Percentiles rank a stretch among this genome's conserved stretches.
These are phyloP conservation scores for Trichechus manatus DNA, from an alignment of 2,113 vertebrate genomes.

Conservation along the genomic window DNA sequence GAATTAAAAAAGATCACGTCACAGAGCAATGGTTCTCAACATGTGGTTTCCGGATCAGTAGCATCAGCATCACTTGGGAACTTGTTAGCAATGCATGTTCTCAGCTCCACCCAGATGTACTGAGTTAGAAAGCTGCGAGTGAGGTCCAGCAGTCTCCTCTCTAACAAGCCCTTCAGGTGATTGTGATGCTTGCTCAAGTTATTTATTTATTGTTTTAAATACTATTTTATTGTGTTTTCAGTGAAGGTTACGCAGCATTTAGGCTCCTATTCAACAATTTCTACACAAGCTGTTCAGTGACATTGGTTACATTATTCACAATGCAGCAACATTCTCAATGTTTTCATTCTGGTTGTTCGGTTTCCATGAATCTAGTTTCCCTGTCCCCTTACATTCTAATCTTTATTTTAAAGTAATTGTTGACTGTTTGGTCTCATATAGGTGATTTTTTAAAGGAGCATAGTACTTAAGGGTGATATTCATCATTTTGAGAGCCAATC, in stretches of 20 bases:
- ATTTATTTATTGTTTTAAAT: too few species aligned
- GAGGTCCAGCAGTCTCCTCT: neutral
- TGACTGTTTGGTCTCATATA: neutral
- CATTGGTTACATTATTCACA: neutral
- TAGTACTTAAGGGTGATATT: neutral
- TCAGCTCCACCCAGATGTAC: neutral
- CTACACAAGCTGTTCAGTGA: neutral
- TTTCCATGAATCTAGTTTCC: too few species aligned
- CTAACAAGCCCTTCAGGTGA: neutral
- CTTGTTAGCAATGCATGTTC: neutral
- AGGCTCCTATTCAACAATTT: neutral
- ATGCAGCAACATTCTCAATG: neutral
- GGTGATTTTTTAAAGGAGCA: neutral
- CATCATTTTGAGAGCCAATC: neutral
- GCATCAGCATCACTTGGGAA: neutral
- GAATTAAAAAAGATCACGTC: neutral
- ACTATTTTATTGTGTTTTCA: too few species aligned
- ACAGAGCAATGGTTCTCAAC: neutral
- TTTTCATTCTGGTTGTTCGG: too few species aligned
- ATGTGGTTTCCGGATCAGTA: neutral
- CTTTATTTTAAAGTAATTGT: neutral
- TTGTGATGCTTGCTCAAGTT: accelerated
- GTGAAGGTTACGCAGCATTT: neutral
- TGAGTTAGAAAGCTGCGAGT: neutral
- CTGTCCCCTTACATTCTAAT: too few species aligned